Percentiles rank a stretch among this genome's conserved stretches.
These are phyloP conservation scores for Teleogryllus oceanicus DNA, from an alignment of 2,888 invertebrate species.

Conservation along the genomic window DNA sequence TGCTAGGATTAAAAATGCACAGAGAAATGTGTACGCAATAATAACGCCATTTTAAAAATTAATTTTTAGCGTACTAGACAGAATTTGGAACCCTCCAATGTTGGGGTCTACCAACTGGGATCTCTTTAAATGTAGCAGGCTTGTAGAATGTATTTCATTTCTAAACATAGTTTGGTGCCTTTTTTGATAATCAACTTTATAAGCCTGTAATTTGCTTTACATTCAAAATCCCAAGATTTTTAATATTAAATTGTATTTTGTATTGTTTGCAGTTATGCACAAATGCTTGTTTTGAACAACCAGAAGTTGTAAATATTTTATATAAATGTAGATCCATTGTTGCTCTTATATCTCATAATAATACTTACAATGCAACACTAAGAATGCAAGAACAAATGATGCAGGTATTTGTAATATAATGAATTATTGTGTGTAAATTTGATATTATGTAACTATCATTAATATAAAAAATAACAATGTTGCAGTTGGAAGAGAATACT, in stretches of 20 bases:
- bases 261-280: constrained; percentile 33
- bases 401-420: constrained; percentile 27
- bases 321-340: constrained; percentile 48
- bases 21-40: too few species aligned
- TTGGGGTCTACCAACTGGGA: too few species aligned
- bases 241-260: not conserved
- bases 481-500: constrained; percentile 36
- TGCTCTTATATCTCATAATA: constrained; percentile 46
- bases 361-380: constrained; percentile 44
- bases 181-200: too few species aligned
- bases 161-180: too few species aligned
- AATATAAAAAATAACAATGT: not conserved
- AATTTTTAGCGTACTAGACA: too few species aligned
- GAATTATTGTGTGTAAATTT: not conserved
- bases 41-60: too few species aligned
- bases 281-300: constrained; percentile 46
- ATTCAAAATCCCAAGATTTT: too few species aligned
- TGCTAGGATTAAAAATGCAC: too few species aligned
- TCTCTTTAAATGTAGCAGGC: too few species aligned
- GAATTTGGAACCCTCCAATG: too few species aligned
- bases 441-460: not conserved
- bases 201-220: too few species aligned
- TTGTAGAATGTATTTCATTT: too few species aligned
- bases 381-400: constrained; percentile 46
- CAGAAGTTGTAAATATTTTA: constrained; percentile 46